Evolutionary conservation across 2,888 invertebrate species (phyloP), one percentile per base, ranked within the genome.

Genomic region (Cylloceria caligata): DNA sequence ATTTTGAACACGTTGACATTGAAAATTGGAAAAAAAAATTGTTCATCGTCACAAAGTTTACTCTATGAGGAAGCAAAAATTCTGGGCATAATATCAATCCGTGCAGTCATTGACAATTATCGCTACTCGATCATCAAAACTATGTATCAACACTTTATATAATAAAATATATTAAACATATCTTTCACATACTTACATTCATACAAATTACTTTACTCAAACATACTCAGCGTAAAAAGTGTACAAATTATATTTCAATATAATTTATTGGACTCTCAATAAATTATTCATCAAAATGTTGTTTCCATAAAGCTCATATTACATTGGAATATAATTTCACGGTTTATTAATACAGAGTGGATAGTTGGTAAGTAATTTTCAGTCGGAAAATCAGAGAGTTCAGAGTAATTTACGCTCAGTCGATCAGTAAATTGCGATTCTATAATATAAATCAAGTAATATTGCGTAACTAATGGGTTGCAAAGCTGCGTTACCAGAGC

Each of bases 31-130:
- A n/a, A n/a, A n/a, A n/a, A n/a, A n/a, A n/a, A n/a, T n/a, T n/a
- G n/a, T n/a, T n/a, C n/a, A n/a, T n/a, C n/a, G n/a, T n/a, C n/a
- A n/a, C n/a, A n/a, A n/a, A n/a, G n/a, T n/a, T n/a, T n/a, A n/a
- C n/a, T n/a, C n/a, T n/a, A n/a, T n/a, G n/a, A n/a, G n/a, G n/a
- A n/a, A n/a, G n/a, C n/a, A n/a, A n/a, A n/a, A n/a, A n/a, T n/a
- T n/a, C n/a, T n/a, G 19, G 30, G 19, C 55, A 19, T 52, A 68
- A 68, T 68, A 11, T 52, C 9, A 13, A 21, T 49, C 24, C 24
- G 16, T 19, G 19, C 27, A 49, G 16, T 34, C 47, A 64, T 73
- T 73, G 49, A 74, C 55, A 74, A 65, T 65, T 24, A 42, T 55
- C 74, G 30, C 19, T 16, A n/a, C 64, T 62, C 73, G 36, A 49